A percentile compares a stretch with the other conserved stretches of the same genome.
Conservation (phyloP, 2,113 vertebrate species). For the Ondatra zibethicus region DNA sequence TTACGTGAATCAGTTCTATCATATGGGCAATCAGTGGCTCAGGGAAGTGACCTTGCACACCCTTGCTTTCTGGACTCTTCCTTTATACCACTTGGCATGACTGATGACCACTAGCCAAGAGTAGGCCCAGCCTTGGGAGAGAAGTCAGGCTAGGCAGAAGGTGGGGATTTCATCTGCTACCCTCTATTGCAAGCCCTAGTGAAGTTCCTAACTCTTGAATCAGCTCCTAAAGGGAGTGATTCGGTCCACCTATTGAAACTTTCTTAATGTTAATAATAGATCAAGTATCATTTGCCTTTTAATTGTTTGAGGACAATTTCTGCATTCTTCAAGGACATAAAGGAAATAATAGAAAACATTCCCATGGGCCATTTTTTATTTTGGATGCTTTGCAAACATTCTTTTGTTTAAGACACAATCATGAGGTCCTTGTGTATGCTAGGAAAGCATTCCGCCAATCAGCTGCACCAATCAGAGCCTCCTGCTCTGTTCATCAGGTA, state of each 20-base stretch:
- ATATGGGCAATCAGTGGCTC: not conserved
- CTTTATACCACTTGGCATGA: not conserved
- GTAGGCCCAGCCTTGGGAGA: not conserved
- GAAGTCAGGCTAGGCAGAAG: not conserved
- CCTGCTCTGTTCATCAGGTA: not conserved
- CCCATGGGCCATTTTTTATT: not conserved
- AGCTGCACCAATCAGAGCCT: not conserved
- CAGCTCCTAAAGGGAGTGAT: not conserved
- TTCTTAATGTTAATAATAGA: not conserved
- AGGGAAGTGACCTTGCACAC: not conserved
- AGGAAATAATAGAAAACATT: not conserved
- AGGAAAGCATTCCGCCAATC: not conserved
- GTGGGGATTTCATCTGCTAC: not conserved
- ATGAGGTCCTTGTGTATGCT: not conserved
- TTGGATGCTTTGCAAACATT: not conserved
- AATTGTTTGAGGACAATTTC: not conserved
- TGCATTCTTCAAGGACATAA: not conserved
- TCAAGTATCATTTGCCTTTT: not conserved
- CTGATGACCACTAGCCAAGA: not conserved
- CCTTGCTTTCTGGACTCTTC: not conserved
- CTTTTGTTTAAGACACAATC: not conserved
- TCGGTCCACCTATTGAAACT: not conserved
- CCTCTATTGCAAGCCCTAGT: not conserved
- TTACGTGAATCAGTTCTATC: not conserved
- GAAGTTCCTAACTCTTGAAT: not conserved